Conservation (phyloP, 2,113 vertebrate species). For the Seriola aureovittata region DNA sequence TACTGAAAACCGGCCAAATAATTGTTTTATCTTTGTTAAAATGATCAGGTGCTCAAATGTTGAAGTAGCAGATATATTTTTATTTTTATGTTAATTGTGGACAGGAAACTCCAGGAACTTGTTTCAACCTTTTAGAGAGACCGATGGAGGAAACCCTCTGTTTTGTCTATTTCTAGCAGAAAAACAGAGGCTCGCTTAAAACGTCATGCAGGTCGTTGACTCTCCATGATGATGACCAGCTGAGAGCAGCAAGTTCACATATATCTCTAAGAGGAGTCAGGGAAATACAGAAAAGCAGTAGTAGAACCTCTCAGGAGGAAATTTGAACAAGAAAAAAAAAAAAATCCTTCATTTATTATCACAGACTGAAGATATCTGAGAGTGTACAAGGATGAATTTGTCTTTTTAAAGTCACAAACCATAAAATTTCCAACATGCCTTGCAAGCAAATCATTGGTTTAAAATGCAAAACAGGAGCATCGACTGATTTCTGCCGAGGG, state of each 20-base stretch:
- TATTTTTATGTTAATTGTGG: not conserved
- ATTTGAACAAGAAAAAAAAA: conserved; percentile 3
- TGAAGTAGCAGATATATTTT: not conserved
- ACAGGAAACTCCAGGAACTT: not conserved
- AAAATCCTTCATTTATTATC: conserved; percentile 8
- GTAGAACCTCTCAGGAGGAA: not conserved
- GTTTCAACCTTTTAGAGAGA: not conserved
- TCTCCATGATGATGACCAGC: not conserved
- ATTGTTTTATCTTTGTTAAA: not conserved
- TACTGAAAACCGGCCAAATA: not conserved
- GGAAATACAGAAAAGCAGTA: conserved; percentile 19
- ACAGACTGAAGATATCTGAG: conserved; percentile 18
- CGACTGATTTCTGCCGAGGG: conserved; percentile 55
- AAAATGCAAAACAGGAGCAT: conserved; percentile 57
- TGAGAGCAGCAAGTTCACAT: not conserved
- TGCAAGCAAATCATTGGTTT: conserved; percentile 47
- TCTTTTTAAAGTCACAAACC: conserved; percentile 37
- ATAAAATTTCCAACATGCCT: conserved; percentile 7
- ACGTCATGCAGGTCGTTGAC: not conserved
- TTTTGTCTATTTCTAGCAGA: not conserved
- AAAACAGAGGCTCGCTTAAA: not conserved
- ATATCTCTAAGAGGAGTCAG: conserved; percentile 2
- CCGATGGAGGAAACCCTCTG: not conserved
- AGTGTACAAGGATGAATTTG: conserved; percentile 8
- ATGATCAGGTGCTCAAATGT: not conserved